Conservation (phyloP, 2,113 vertebrate species). For the Nothocercus julius region DNA sequence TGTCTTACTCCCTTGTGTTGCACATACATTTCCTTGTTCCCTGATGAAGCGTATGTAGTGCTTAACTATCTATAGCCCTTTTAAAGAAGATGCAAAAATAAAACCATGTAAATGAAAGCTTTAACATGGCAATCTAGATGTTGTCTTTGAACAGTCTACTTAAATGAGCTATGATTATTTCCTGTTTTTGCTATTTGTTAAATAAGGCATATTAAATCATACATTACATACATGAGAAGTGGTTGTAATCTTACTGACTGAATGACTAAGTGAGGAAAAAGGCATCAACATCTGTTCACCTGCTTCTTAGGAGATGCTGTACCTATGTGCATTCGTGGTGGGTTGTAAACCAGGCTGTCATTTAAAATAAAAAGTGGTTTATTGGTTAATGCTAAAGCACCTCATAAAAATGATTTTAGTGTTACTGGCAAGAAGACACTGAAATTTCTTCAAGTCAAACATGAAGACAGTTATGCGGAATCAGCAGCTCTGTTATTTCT, state of each 20-base stretch:
- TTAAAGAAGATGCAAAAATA: neutral
- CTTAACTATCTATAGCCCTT: neutral
- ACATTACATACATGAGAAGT: neutral
- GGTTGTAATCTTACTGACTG: neutral
- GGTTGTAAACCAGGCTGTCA: conserved; percentile 14
- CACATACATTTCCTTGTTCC: neutral
- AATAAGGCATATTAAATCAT: neutral
- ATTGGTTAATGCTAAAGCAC: neutral
- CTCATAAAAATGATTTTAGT: conserved; percentile 61
- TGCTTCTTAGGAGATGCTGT: neutral
- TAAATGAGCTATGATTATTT: conserved; percentile 5
- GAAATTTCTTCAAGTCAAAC: conserved; percentile 15
- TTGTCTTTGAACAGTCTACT: neutral
- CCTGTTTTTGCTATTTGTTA: neutral
- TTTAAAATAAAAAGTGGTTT: conserved; percentile 14
- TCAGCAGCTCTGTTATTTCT: conserved; percentile 54
- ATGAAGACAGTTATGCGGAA: neutral
- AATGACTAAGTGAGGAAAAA: neutral
- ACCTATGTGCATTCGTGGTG: neutral
- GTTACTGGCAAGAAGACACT: conserved; percentile 7
- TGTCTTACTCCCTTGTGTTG: neutral
- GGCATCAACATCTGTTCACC: neutral
- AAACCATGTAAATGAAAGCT: conserved; percentile 28
- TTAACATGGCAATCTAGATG: neutral
- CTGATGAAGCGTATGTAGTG: neutral